Percentiles rank a stretch among this genome's conserved stretches.
Evolutionary conservation across 2,113 vertebrate species (phyloP).

Genomic region (Bufo gargarizans): DNA sequence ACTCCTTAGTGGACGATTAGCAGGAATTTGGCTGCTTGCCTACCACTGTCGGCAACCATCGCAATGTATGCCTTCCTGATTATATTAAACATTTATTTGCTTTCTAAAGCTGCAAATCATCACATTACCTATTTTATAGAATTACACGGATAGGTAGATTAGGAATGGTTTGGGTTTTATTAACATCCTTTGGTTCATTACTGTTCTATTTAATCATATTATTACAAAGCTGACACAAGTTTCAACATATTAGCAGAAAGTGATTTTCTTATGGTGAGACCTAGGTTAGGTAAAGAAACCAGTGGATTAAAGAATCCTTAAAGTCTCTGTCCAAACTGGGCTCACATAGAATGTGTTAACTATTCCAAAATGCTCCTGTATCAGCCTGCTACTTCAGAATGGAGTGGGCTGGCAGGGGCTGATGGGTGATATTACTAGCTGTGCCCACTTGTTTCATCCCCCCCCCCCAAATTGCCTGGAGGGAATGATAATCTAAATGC

Average conservation of each 20-base stretch:
- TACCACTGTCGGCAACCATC: neutral
- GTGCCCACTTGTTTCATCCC: too few relatives aligned
- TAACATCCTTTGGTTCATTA: neutral
- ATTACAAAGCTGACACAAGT: neutral
- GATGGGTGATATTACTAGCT: too few relatives aligned
- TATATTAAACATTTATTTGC: conserved; percentile 46
- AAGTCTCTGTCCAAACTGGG: neutral
- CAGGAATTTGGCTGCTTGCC: conserved; percentile 29
- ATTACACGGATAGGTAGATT: conserved; percentile 5
- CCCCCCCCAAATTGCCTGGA: too few relatives aligned
- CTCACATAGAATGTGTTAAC: neutral
- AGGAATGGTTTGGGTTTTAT: neutral
- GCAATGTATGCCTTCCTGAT: conserved; percentile 20
- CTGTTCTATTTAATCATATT: neutral
- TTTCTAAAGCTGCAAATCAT: conserved; percentile 24
- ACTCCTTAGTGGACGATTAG: conserved; percentile 1
- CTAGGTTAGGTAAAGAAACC: neutral
- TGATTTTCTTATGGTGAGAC: neutral
- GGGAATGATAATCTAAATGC: too few relatives aligned
- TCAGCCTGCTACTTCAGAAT: too few relatives aligned
- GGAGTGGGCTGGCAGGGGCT: too few relatives aligned
- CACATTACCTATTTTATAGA: neutral
- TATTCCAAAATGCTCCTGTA: neutral
- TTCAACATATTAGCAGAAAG: neutral
- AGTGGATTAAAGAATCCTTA: neutral